Conservation (phyloP, 1,140 invertebrate species). For the Panagrolaimus sp. region DNA sequence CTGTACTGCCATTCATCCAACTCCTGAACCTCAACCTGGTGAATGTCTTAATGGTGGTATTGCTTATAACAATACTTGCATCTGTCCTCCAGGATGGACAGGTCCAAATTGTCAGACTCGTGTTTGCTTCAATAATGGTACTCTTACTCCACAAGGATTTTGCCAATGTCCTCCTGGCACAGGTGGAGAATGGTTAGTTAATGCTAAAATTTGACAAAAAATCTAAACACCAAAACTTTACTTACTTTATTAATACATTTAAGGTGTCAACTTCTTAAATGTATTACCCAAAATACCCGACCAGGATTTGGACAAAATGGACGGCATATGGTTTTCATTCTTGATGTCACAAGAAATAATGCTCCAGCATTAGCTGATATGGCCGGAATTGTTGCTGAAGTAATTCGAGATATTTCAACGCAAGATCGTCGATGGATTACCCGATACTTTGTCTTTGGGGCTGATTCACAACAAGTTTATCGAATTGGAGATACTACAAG, state of each 20-base stretch:
- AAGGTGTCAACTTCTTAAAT: constrained; percentile 20
- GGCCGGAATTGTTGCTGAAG: constrained; percentile 14
- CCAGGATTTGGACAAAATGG: constrained; percentile 18
- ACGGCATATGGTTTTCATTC: constrained; percentile 38
- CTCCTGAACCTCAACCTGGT: constrained; percentile 23
- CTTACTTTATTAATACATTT: no score
- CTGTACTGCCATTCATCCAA: constrained; percentile 30
- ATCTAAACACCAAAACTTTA: no score
- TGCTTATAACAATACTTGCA: constrained; percentile 32
- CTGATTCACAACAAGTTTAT: neutral
- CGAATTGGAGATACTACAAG: neutral
- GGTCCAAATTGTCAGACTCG: constrained; percentile 34
- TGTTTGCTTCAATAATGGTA: constrained; percentile 39
- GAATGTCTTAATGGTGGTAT: constrained; percentile 42
- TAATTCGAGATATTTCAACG: constrained; percentile 30
- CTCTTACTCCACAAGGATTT: constrained; percentile 13
- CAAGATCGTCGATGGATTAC: constrained; percentile 34
- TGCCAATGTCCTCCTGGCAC: constrained; percentile 31
- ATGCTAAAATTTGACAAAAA: neutral
- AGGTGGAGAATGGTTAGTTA: constrained; percentile 28
- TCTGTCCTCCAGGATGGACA: constrained; percentile 36
- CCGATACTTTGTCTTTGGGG: constrained; percentile 30
- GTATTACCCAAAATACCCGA: constrained; percentile 18
- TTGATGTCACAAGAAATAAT: constrained; percentile 33
- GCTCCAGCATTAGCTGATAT: constrained; percentile 20